These are phyloP conservation scores for Epinephelus coioides DNA, from an alignment of 2,797 vertebrate genomes.

Conservation along the genomic window DNA sequence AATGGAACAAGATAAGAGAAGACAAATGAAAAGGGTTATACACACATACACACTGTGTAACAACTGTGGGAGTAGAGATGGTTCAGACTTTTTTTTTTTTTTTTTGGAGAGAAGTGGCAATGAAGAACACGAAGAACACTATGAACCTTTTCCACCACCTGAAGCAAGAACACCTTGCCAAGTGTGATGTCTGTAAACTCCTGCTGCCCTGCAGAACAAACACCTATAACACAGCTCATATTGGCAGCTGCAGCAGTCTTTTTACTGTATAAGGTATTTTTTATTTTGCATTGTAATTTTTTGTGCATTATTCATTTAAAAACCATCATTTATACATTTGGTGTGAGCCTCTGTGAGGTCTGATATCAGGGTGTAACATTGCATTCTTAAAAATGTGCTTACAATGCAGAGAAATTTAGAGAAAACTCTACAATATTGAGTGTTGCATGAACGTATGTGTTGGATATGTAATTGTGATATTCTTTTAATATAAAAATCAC, in stretches of 20 bases:
- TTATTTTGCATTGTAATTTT: conserved; percentile 1
- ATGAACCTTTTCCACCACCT: conserved; percentile 61
- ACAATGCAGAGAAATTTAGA: not conserved
- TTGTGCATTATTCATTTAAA: not conserved
- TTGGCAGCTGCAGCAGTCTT: not conserved
- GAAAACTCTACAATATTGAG: not conserved
- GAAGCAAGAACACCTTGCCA: conserved; percentile 68
- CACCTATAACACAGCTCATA: conserved; percentile 14
- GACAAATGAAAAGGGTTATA: conserved; percentile 38
- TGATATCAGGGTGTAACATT: not conserved
- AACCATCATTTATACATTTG: conserved; percentile 21
- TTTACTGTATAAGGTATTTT: not conserved
- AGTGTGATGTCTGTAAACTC: conserved; percentile 54
- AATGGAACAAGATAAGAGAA: conserved; percentile 50
- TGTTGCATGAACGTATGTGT: not conserved
- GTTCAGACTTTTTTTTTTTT: conserved; percentile 18
- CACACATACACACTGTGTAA: conserved; percentile 11
- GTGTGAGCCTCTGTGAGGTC: not conserved
- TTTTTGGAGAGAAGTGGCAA: conserved; percentile 23
- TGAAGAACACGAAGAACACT: conserved; percentile 36
- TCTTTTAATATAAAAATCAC: conserved; percentile 42
- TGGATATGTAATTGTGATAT: conserved; percentile 14
- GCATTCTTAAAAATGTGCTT: not conserved
- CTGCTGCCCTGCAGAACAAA: conserved; percentile 34
- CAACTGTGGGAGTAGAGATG: conserved; percentile 21